Evolutionary conservation across 2,113 vertebrate species (phyloP), one percentile per base, ranked within the genome.

Genomic region (Aramus guarauna): DNA sequence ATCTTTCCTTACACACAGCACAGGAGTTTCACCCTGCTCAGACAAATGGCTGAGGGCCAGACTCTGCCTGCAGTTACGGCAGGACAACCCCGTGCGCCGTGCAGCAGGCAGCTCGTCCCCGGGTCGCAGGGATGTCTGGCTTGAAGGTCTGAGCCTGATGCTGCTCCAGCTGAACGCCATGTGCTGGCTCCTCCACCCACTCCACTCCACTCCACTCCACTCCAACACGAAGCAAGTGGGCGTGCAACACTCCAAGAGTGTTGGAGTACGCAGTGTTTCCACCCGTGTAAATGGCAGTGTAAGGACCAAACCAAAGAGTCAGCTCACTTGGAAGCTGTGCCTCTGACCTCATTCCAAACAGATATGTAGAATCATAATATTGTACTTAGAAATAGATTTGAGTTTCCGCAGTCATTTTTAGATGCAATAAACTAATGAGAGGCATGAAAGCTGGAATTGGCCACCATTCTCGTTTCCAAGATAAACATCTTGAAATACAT

Each of bases 401-500:
- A 80, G 63, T 91, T 96, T 97, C 78, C 0, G 3, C 75, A 88
- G 95, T 72, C 79, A 87, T 96, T 96, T 97, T 96, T 92, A 95
- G 89, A 72, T 76, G 74, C 27, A 88, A 72, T 91, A 94, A 97
- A 95, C 62, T 94, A 88, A 90, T 50, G 84, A 92, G 20, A 79
- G 58, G 37, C 77, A 92, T 16, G 63, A 91, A 95, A 91, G 29
- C 37, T 97, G 96, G 96, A 95, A 73, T 67, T 0, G 0, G n/a
- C 26, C 67, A 71, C 62, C 52, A 22, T 59, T 88, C 9, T 1
- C 41, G 11, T 55, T 94, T 97, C 97, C 96, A 97, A 96, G 63
- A 93, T 62, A 97, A 97, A 97, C 84, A 94, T 79, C 94, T 96
- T 85, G 76, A 96, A 97, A 97, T 96, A 96, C 48, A 73, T 94